Evolutionary conservation across 2,888 invertebrate genomes (phyloP), one percentile per base, ranked within the genome.

Genomic region (Euproctis similis): DNA sequence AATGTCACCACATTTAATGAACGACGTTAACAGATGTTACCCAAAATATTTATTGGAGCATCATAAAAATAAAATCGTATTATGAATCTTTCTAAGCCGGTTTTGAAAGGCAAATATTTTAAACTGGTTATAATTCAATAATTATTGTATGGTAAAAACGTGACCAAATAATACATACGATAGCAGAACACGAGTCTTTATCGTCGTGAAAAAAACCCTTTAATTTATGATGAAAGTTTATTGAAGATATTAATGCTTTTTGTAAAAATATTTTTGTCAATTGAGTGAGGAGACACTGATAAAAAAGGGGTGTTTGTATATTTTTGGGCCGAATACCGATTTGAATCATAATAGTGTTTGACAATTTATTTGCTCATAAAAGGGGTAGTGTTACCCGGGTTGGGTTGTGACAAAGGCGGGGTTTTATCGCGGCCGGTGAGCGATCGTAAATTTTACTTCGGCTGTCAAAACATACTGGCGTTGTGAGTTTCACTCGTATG

Each of bases 301-400:
- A 69, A 70, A 73, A n/a, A 74, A 66, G 70, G 75, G 71, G 63
- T 74, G 75, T 71, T 66, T 68, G 64, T 74, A 67, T 70, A 66
- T 69, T 67, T n/a, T 73, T 71, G 74, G 71, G 74, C 68, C 70
- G 69, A 54, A 59, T 55, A 58, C 46, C 63, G 60, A 82, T 84
- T 82, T 84, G 80, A 84, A 84, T 84, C 67, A 82, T 81, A 84
- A 84, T 84, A 76, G 82, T 76, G 71, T 78, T 80, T 60, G 65
- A 8, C 77, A 82, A 84, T 82, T 82, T 84, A 84, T 84, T 78
- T 69, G 75, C 57, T 81, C 81, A 70, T 84, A 84, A 84, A 82
- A n/a, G 65, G 56, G 62, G 65, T 73, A 69, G 78, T 73, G 77
- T 73, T 72, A 61, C 69, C 63, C 61, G 60, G 64, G 59, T 68